Evolutionary conservation across 2,888 invertebrate species (phyloP), one percentile per base, ranked within the genome.

Genomic region (Ophion slaviceki): DNA sequence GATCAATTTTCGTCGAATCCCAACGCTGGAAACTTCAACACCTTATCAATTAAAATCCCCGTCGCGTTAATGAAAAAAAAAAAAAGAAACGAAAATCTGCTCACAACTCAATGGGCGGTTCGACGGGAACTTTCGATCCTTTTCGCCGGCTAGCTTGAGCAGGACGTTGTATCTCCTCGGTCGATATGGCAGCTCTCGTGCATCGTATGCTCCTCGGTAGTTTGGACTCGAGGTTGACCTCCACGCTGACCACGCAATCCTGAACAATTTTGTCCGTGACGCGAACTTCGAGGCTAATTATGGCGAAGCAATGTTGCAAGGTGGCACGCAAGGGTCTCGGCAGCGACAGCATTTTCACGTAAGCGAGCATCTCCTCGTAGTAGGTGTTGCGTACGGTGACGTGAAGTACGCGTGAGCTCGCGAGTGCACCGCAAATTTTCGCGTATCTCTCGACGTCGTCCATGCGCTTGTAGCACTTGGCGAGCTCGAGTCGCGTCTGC

Each of bases 401-500:
- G 91, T 97, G 97, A 88, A 98, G 94, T 92, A 97, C 96, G 14
- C 95, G 94, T 72, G 97, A 97, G 87, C 97, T 96, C 7, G 98
- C 96, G 87, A 98, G 96, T 80, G 97, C 96, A 71, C 97, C 96
- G 93, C 97, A 97, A 82, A 97, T 96, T 94, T 97, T 97, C 76
- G 96, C 96, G 91, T 97, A 97, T 91, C 96, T 96, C 89, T 96
- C 96, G 76, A 95, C 95, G 92, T 98, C 98, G 24, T 96, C 96
- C 95, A 98, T 97, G 91, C 96, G 96, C 88, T 96, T 96, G 90
- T 98, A 98, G 88, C 98, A 98, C 70, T 97, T 96, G 0, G 98
- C 97, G 61, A 99, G 94, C 90, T 98, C 97, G 0, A 98, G 94
- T 87, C 98, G 95, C 0, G 98, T 98, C 92, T 97, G 97, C 0